Conservation (phyloP, 2,113 vertebrate species). For the Atrichornis clamosus region DNA sequence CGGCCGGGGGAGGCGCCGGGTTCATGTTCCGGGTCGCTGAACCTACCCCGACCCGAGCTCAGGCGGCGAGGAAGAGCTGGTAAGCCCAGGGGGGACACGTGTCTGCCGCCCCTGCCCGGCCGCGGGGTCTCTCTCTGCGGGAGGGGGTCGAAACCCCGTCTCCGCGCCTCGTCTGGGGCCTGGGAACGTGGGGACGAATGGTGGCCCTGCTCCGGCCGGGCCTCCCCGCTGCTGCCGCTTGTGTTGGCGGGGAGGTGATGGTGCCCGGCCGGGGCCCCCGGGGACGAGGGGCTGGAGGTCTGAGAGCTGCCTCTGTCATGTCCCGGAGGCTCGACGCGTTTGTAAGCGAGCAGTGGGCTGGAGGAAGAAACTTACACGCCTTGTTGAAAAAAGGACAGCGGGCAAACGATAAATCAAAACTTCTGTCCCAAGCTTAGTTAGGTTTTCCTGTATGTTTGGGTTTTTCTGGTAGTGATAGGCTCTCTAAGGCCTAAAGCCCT, state of each 20-base stretch:
- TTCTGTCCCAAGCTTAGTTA: background rate
- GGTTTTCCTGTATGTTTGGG: background rate
- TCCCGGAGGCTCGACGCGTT: background rate
- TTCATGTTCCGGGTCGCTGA: slow-evolving; percentile 79
- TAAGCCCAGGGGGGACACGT: slow-evolving; percentile 26
- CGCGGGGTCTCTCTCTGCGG: background rate
- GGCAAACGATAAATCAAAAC: background rate
- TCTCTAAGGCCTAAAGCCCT: background rate
- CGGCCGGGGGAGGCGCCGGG: slow-evolving; percentile 52
- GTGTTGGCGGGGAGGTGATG: background rate
- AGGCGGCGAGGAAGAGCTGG: slow-evolving; percentile 72
- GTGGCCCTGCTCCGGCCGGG: background rate
- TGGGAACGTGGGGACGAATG: background rate
- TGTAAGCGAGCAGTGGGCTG: background rate
- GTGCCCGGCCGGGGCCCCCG: background rate
- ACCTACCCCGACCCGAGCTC: slow-evolving; percentile 72
- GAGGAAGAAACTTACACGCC: background rate
- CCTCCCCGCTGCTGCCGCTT: background rate
- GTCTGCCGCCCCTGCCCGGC: background rate
- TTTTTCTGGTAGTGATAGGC: background rate
- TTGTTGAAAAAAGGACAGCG: background rate
- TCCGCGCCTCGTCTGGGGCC: fast-evolving
- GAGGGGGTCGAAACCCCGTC: fast-evolving
- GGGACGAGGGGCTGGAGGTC: background rate
- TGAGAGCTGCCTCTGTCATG: fast-evolving